phyloP scores from a whole-genome alignment of 1,140 invertebrate genomes.

The Drosophila takahashii region DNA sequence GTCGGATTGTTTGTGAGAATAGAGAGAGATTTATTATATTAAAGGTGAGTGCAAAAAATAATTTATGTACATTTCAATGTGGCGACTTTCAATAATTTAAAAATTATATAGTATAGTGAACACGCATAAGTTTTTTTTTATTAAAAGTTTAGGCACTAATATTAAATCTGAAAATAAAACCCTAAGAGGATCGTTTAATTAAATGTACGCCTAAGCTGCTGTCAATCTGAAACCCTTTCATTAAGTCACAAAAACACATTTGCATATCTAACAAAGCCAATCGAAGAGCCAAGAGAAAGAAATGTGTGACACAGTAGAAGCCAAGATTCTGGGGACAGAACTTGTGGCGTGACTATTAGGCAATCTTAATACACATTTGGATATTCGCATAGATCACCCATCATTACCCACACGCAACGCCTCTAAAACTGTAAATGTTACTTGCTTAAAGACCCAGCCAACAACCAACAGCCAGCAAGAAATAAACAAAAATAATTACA shows the following conservation, averaged over 20 bases:
- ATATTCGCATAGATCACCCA: conserved; percentile 64
- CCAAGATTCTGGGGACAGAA: conserved; percentile 27
- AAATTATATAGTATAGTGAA: no score
- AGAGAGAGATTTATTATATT: neutral
- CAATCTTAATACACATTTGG: conserved; percentile 51
- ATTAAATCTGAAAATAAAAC: neutral
- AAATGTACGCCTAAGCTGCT: neutral
- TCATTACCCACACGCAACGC: conserved; percentile 74
- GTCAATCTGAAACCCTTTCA: conserved; percentile 16
- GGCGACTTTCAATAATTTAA: neutral
- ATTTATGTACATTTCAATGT: neutral
- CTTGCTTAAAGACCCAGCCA: conserved; percentile 50
- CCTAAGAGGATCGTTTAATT: neutral
- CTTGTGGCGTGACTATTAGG: conserved; percentile 53
- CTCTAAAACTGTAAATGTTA: conserved; percentile 76
- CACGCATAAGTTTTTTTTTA: no score
- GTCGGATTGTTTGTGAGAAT: neutral
- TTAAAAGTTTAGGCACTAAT: no score
- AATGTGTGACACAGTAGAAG: conserved; percentile 27
- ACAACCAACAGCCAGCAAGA: conserved; percentile 3
- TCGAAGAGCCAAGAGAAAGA: neutral
- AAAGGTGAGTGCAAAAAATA: neutral
- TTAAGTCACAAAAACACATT: conserved; percentile 10
- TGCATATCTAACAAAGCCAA: conserved; percentile 16
- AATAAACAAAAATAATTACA: conserved; percentile 60